Evolutionary conservation across 2,113 vertebrate species (phyloP), one percentile per base, ranked within the genome.

Genomic region (Dipodomys stephensi): DNA sequence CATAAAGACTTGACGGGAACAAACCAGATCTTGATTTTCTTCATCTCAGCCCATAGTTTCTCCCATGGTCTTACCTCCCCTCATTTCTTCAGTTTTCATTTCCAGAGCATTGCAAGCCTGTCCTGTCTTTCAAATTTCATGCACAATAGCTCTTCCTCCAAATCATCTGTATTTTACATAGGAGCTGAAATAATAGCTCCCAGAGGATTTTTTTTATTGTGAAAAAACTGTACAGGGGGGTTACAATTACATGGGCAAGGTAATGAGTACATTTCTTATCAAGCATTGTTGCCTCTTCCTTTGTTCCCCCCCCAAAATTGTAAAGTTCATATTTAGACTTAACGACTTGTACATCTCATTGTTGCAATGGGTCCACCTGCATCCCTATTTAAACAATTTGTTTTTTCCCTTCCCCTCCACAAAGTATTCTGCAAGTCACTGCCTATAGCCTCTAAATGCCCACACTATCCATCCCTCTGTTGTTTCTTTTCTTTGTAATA

Each of bases 1-100:
- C 20, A 23, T 13, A 1, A 7, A 84, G 22, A 1, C 18, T 73
- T 0, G 0, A 3, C 0, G 18, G 64, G 23, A 67, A 4, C 1
- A 13, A 9, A 0, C 7, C 25, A 18, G 0, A 13, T 0, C 0
- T 19, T 60, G 28, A 32, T 7, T 44, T 57, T 82, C 19, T 22
- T 68, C 30, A 7, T 73, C 49, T 68, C 25, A 64, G n/a, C 30
- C 22, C 18, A 57, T 6, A 19, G 7, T 49, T 25, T 30, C 3
- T 4, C 22, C 57, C 49, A 27, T 30, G 15, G 18, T 57, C 53
- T 16, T 57, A 57, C 53, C 53, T 57, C 15, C 15, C 53, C 53
- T 57, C 53, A 57, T 57, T 53, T 9, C 49, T 53, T 53, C 49
- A 2, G 19, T 95, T 93, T 94, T 71, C 32, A 35, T 76, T 93